Base-by-base conservation (phyloP, 2,797 vertebrate genomes). In the Myripristis jacobus region DNA sequence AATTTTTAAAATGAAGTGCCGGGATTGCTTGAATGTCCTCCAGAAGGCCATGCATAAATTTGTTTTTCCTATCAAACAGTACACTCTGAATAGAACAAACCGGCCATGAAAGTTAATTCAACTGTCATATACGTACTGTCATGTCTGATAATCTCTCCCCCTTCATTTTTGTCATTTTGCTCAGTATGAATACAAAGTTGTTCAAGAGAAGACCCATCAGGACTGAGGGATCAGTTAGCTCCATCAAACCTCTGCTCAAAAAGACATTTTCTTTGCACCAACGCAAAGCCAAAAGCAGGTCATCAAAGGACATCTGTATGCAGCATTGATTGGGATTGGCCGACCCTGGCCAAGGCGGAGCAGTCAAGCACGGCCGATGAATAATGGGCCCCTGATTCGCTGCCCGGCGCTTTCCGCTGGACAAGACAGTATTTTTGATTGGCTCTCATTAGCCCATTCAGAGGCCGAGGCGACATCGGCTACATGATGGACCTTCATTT, bases 151-250 rank as follows among this genome's bases (percentile, higher is more conserved):
- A 0, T 31, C 31, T 38, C 24, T 19, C 10, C 24, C 3, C 18
- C 13, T 7, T 59, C 8, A 34, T 12, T 13, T 47, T 38, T 68
- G 9, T 67, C 62, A 55, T 66, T 77, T 85, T 80, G 69, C 67
- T 50, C 91, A 98, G 97, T 98, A 98, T 80, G 96, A 98, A 90
- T 95, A 95, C 84, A 98, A 96, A 88, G 94, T 96, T 70, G 91
- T 93, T 62, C 93, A 95, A 85, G 96, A 97, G 75, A 98, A 98
- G 90, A 95, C 83, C 76, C 97, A 98, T 2, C 94, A 96, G 82
- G 97, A 98, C 90, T 98, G 92, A 97, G 53, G 79, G 48, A 48
- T 31, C 47, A 31, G 34, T 76, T 64, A 54, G 83, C 68, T 80
- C 79, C 81, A 48, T 44, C 79, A 66, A 57, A 22, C 16, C 44